Percentiles rank a stretch among this genome's conserved stretches.
Conservation (phyloP, 2,113 vertebrate species). For the Megaceryle maxima region DNA sequence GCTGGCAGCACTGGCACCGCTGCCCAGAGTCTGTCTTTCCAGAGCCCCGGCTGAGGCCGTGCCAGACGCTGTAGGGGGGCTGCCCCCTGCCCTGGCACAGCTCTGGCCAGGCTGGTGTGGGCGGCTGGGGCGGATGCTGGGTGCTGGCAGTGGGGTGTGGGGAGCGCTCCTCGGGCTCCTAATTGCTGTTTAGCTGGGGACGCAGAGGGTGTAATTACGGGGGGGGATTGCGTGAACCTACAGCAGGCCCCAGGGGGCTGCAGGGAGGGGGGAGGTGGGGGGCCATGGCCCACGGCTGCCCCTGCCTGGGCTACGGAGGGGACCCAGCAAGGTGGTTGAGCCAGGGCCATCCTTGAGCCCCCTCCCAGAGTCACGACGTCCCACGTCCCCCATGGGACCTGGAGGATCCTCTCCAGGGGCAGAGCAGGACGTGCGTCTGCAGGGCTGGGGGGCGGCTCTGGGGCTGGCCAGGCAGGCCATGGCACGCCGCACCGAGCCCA, state of each 20-base stretch:
- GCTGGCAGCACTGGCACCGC: rapidly evolving
- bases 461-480: neutral
- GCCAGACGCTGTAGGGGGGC: neutral
- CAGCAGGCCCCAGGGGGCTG: neutral
- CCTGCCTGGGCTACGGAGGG: neutral
- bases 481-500: neutral
- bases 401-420: neutral
- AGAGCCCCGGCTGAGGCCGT: neutral
- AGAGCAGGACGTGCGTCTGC: neutral
- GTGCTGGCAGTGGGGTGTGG: constrained; percentile 14
- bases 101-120: neutral
- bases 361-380: neutral
- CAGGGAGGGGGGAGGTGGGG: constrained; percentile 52
- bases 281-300: neutral
- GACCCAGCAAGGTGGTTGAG: rapidly evolving
- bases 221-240: neutral
- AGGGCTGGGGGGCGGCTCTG: neutral
- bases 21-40: neutral
- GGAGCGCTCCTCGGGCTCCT: neutral
- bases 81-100: neutral
- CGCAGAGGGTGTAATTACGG: constrained; percentile 20
- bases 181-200: constrained; percentile 54
- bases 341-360: rapidly evolving
- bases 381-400: neutral
- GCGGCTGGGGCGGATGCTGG: constrained; percentile 34